These are phyloP conservation scores for Nasonia longicornis DNA, from an alignment of 1,140 invertebrate genomes.

Conservation along the genomic window DNA sequence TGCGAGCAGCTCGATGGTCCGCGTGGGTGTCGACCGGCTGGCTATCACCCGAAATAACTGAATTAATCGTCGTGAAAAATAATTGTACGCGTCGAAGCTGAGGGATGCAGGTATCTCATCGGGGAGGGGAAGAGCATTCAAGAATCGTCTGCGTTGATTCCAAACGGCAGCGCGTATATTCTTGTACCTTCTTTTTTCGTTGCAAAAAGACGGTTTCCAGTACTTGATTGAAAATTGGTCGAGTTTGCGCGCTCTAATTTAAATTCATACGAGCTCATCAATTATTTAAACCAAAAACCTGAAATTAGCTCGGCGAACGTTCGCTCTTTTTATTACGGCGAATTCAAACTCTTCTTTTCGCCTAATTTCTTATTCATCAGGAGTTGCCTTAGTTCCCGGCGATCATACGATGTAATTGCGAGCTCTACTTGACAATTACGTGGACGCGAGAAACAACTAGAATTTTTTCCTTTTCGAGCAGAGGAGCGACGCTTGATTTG, in stretches of 20 bases:
- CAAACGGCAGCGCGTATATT: background rate
- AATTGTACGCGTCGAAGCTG: background rate
- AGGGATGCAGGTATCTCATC: background rate
- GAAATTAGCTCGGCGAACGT: background rate
- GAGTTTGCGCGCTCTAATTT: background rate
- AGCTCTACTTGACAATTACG: too few species aligned
- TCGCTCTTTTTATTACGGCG: background rate
- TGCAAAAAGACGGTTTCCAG: background rate
- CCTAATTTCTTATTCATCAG: too few species aligned
- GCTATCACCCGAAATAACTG: slow-evolving; percentile 12
- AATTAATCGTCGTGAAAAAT: slow-evolving; percentile 9
- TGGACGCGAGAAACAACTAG: too few species aligned
- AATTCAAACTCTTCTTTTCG: background rate
- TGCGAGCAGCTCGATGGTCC: background rate
- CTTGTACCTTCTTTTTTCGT: background rate
- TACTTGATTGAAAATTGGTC: slow-evolving; percentile 11
- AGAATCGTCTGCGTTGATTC: background rate
- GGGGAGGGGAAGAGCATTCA: too few species aligned
- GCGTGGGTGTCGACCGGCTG: background rate
- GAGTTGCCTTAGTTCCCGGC: too few species aligned
- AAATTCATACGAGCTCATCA: slow-evolving; percentile 10
- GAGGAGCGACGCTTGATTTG: too few species aligned
- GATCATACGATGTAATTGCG: too few species aligned
- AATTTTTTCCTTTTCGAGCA: too few species aligned
- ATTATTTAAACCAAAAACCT: slow-evolving; percentile 36